Conservation (phyloP, 30 jellyfish, hydroid and myxozoan species). For the Sanderia malayensis region DNA sequence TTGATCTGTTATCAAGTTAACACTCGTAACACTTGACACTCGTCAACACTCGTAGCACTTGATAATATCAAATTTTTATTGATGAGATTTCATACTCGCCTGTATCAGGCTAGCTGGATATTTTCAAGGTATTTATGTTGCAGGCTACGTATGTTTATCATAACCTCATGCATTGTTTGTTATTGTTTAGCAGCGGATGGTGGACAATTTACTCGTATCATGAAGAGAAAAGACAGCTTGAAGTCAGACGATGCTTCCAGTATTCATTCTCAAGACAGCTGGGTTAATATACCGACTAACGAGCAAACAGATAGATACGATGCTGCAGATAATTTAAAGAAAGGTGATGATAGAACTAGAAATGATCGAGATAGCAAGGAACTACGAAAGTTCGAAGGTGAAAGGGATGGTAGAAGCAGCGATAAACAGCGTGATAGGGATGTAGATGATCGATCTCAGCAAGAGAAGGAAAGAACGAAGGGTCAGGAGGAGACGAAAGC, state of each 20-base stretch:
- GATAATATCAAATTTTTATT: too few relatives aligned
- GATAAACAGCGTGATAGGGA: not conserved
- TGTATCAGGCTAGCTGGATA: too few relatives aligned
- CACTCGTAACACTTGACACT: too few relatives aligned
- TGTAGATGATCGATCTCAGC: not conserved
- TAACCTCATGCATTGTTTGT: not conserved
- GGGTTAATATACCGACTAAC: constrained; percentile 37
- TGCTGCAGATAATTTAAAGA: constrained; percentile 16
- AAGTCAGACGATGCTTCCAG: constrained; percentile 88
- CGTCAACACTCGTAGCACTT: too few relatives aligned
- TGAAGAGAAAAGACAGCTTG: constrained; percentile 80
- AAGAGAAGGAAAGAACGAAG: not conserved
- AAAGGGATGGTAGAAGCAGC: not conserved
- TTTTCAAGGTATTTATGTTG: too few relatives aligned
- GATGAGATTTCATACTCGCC: too few relatives aligned
- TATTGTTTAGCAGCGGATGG: constrained; percentile 14
- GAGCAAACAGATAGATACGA: constrained; percentile 32
- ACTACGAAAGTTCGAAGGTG: not conserved
- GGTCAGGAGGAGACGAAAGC: not conserved
- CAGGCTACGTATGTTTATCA: too few relatives aligned
- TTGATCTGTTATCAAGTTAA: too few relatives aligned
- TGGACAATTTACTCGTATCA: constrained; percentile 43
- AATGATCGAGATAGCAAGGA: constrained; percentile 10
- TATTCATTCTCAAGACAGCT: constrained; percentile 69
- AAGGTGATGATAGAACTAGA: not conserved